Percentiles rank a stretch among this genome's conserved stretches.
Evolutionary conservation across 2,113 vertebrate species (phyloP).

Genomic region (Mormyrus iriodes): DNA sequence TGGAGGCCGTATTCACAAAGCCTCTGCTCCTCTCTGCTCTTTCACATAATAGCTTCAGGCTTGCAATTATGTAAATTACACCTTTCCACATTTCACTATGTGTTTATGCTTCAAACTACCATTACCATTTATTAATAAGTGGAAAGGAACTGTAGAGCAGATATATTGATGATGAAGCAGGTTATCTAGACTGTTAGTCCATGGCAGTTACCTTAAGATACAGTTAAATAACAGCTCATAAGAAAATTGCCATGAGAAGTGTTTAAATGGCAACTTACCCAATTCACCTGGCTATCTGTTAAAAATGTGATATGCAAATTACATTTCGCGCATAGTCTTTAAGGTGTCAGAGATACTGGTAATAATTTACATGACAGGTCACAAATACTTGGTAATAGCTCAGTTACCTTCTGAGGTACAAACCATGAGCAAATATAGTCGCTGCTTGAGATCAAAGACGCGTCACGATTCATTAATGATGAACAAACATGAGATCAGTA

Average conservation of each 20-base stretch:
- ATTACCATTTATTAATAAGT: background rate
- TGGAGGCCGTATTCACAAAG: background rate
- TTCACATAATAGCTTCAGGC: background rate
- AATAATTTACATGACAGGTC: background rate
- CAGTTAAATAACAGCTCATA: background rate
- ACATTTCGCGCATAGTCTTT: background rate
- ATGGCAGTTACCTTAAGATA: background rate
- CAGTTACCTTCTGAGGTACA: background rate
- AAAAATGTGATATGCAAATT: background rate
- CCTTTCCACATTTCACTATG: background rate
- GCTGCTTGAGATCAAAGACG: background rate
- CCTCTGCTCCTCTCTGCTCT: background rate
- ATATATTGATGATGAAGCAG: background rate
- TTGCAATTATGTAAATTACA: conserved; percentile 6
- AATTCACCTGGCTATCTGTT: background rate
- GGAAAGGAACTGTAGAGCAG: background rate
- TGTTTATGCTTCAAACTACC: background rate
- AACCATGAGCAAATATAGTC: background rate
- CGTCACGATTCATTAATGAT: background rate
- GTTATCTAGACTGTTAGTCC: background rate
- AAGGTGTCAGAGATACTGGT: background rate
- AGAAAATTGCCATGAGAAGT: background rate
- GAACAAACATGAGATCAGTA: background rate
- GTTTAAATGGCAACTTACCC: background rate
- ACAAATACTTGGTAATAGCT: background rate